phyloP scores from a whole-genome alignment of 2,888 invertebrate genomes.

The Nasonovia ribisnigri region DNA sequence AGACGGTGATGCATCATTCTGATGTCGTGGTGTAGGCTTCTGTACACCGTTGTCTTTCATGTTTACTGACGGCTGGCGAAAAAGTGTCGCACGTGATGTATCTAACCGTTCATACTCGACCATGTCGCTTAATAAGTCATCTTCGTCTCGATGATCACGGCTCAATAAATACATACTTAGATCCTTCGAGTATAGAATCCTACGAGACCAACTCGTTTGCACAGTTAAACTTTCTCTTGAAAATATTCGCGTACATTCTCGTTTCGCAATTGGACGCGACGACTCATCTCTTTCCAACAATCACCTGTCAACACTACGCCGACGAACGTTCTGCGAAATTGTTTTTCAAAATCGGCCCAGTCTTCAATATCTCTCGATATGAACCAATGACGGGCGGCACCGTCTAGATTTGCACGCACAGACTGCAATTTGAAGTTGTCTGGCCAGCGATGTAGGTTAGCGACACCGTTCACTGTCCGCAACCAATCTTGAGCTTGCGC shows the following conservation, averaged over 20 bases:
- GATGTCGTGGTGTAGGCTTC: too few relatives aligned
- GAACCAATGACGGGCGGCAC: background rate
- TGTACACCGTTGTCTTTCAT: background rate
- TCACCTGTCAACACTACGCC: background rate
- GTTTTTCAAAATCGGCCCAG: background rate
- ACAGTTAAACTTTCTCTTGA: background rate
- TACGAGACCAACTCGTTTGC: background rate
- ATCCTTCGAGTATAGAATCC: background rate
- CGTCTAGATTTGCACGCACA: too few relatives aligned
- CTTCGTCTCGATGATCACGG: background rate
- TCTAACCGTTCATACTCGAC: background rate
- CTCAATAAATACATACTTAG: background rate
- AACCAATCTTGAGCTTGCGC: background rate
- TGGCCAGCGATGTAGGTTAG: background rate
- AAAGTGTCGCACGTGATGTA: background rate
- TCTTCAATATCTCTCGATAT: background rate
- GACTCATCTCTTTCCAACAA: background rate
- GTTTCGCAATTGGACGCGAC: background rate
- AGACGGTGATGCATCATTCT: too few relatives aligned
- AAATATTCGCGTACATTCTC: constrained; percentile 17
- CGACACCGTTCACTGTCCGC: background rate
- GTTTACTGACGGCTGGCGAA: background rate
- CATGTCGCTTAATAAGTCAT: background rate
- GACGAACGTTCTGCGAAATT: background rate
- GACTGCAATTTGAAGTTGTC: background rate